Evolutionary conservation across 2,113 vertebrate species (phyloP).

Genomic region (Cranoglanis bouderius): DNA sequence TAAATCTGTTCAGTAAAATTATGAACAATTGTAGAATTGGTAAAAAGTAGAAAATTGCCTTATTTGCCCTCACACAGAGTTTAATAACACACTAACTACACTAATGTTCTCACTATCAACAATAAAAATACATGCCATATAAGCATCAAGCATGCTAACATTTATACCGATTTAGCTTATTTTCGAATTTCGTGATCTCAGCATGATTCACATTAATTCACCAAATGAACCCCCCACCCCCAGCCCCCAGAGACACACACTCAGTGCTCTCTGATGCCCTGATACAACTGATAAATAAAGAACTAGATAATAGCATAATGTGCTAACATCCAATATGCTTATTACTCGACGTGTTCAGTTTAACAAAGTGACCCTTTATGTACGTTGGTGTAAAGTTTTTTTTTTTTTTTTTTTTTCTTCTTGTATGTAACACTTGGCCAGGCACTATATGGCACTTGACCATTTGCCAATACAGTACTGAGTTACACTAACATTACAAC

Average conservation of each 20-base stretch:
- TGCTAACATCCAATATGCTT: neutral
- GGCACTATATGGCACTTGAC: neutral
- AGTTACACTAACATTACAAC: neutral
- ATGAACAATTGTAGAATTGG: neutral
- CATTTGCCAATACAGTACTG: neutral
- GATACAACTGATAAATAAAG: neutral
- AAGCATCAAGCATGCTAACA: neutral
- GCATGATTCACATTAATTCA: neutral
- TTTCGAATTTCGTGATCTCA: neutral
- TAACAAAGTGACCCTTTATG: neutral
- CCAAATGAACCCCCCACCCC: neutral
- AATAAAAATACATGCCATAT: neutral
- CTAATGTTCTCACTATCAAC: slow-evolving; percentile 4
- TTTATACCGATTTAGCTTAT: slow-evolving; percentile 12
- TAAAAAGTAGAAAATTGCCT: neutral
- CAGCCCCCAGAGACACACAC: too few relatives aligned
- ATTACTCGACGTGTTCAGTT: neutral
- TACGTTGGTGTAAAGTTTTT: neutral
- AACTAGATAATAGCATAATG: neutral
- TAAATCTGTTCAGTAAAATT: neutral
- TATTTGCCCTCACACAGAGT: slow-evolving; percentile 13
- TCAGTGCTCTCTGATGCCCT: neutral
- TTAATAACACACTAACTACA: slow-evolving; percentile 12
- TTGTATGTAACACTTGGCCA: neutral
- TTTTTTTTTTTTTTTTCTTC: neutral